Conservation (phyloP, 1,140 invertebrate genomes). For the Musca domestica region DNA sequence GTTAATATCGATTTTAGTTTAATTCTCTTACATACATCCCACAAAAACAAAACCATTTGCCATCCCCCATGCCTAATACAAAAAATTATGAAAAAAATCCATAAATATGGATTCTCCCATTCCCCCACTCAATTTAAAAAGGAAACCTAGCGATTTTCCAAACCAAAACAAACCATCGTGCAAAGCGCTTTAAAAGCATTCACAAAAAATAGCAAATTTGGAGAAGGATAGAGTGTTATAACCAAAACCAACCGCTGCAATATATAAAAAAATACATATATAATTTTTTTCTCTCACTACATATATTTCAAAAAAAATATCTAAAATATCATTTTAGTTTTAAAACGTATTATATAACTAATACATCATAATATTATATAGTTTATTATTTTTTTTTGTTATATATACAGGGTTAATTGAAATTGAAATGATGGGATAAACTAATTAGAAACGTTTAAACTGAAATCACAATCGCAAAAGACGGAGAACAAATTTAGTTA, state of each 20-base stretch:
- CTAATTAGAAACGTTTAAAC: too few species aligned
- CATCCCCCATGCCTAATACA: too few species aligned
- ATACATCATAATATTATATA: too few species aligned
- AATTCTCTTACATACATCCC: background rate
- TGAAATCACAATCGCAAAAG: too few species aligned
- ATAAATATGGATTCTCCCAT: background rate
- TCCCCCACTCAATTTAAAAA: too few species aligned
- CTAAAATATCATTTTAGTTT: too few species aligned
- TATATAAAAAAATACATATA: background rate
- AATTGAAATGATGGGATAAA: background rate
- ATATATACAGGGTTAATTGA: background rate
- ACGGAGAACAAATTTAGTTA: too few species aligned
- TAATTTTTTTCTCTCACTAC: background rate
- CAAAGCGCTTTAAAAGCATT: too few species aligned
- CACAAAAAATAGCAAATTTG: background rate
- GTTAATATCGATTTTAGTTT: constrained; percentile 13
- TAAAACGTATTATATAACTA: too few species aligned
- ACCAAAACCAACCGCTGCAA: constrained; percentile 6
- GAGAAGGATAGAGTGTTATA: constrained; percentile 16
- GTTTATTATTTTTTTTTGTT: background rate
- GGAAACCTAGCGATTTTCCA: background rate
- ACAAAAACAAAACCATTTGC: background rate
- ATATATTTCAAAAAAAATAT: too few species aligned
- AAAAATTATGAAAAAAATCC: background rate
- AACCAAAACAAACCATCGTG: background rate